These are phyloP conservation scores for Zalophus californianus DNA, from an alignment of 2,797 vertebrate species.

Conservation along the genomic window DNA sequence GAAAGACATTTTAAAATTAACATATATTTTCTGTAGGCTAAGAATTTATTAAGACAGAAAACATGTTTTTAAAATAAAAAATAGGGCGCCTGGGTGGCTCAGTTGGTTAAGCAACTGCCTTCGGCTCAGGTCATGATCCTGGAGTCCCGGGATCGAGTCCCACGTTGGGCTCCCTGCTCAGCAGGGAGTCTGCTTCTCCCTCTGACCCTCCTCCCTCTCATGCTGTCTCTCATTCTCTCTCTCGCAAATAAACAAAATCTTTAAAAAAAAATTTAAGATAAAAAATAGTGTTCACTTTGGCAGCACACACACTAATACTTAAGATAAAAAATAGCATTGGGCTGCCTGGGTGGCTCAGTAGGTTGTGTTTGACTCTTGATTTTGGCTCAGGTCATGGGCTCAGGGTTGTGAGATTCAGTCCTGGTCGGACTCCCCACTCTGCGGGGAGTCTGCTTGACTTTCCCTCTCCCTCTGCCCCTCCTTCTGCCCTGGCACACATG, in stretches of 20 bases:
- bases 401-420: neutral
- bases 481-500: neutral
- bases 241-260: no score
- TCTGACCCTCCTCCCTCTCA: no score
- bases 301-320: neutral
- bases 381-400: neutral
- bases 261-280: neutral
- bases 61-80: constrained; percentile 3
- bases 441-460: neutral
- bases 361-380: neutral
- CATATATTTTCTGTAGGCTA: neutral
- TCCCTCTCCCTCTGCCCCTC: neutral
- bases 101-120: no score
- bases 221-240: no score
- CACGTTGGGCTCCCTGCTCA: no score
- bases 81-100: neutral
- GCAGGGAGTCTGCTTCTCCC: no score
- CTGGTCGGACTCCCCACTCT: neutral
- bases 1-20: constrained; percentile 20
- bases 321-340: neutral
- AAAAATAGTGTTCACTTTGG: neutral
- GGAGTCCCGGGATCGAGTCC: no score
- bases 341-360: neutral
- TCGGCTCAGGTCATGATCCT: no score
- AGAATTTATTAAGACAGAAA: neutral